Evolutionary conservation across 2,888 invertebrate species (phyloP).

Genomic region (Catonia carolina): DNA sequence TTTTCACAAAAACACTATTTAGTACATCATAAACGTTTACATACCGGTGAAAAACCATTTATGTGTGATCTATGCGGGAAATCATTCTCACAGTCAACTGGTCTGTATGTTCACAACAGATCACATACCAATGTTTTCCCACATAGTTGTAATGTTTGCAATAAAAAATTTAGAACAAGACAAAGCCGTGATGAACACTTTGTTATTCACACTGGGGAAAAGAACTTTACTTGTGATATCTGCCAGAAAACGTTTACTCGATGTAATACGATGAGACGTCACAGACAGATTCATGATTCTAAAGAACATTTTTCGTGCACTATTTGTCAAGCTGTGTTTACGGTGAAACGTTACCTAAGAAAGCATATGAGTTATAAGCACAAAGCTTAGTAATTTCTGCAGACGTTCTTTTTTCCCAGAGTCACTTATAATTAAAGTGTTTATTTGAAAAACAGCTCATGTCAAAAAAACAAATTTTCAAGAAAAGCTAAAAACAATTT

Average conservation of each 20-base stretch:
- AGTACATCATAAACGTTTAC: conserved; percentile 45
- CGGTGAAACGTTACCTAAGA: conserved; percentile 47
- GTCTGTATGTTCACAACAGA: conserved; percentile 44
- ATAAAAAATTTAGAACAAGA: conserved; percentile 46
- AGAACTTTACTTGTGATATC: conserved; percentile 43
- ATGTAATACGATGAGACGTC: conserved; percentile 19
- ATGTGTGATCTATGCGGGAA: conserved; percentile 45
- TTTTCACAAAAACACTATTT: conserved; percentile 46
- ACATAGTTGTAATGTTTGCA: conserved; percentile 52
- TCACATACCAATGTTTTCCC: conserved; percentile 49
- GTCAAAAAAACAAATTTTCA: no score
- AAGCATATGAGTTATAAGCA: conserved; percentile 47
- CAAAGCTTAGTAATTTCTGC: no score
- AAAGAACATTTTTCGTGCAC: conserved; percentile 35
- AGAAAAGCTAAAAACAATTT: no score
- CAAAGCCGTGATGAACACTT: conserved; percentile 46
- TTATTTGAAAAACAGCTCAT: no score
- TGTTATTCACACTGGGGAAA: conserved; percentile 45
- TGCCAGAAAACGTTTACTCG: conserved; percentile 39
- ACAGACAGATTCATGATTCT: conserved; percentile 31
- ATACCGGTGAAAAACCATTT: conserved; percentile 44
- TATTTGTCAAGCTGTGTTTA: conserved; percentile 40
- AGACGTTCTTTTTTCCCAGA: no score
- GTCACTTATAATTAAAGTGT: no score
- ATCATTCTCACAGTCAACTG: conserved; percentile 15